phyloP scores from a whole-genome alignment of 2,797 vertebrate genomes.

The Myoxocephalus aenaeus region DNA sequence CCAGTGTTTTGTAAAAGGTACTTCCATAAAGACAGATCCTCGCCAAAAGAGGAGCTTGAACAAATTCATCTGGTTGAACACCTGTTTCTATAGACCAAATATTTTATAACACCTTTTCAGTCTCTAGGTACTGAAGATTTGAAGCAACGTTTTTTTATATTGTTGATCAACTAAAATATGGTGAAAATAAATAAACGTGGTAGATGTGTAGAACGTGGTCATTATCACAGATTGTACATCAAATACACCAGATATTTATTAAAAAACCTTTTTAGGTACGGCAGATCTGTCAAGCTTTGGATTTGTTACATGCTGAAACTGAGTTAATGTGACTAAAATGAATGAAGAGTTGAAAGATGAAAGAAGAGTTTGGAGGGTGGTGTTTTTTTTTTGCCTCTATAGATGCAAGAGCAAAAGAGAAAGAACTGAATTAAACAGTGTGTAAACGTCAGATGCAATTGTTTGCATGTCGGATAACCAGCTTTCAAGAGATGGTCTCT shows the following conservation, averaged over 20 bases:
- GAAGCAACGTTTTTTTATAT: too few relatives aligned
- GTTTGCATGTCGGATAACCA: background rate
- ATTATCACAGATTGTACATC: background rate
- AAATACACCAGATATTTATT: background rate
- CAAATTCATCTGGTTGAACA: background rate
- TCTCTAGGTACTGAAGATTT: too few relatives aligned
- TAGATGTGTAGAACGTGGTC: background rate
- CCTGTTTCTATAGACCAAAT: background rate
- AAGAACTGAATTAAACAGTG: background rate
- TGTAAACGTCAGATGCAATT: background rate
- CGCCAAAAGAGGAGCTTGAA: background rate
- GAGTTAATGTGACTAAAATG: background rate
- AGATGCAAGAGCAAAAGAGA: background rate
- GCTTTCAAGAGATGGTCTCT: background rate
- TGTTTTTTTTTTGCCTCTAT: background rate
- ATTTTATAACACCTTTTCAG: background rate
- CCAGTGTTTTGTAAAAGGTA: background rate
- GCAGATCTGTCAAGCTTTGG: background rate
- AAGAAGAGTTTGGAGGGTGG: background rate
- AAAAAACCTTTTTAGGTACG: background rate
- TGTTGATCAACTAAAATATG: background rate
- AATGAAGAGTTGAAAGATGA: background rate
- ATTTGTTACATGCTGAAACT: background rate
- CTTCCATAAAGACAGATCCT: too few relatives aligned
- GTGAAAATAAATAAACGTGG: background rate